Evolutionary conservation across 2,888 invertebrate genomes (phyloP).

Genomic region (Lithosia quadra): DNA sequence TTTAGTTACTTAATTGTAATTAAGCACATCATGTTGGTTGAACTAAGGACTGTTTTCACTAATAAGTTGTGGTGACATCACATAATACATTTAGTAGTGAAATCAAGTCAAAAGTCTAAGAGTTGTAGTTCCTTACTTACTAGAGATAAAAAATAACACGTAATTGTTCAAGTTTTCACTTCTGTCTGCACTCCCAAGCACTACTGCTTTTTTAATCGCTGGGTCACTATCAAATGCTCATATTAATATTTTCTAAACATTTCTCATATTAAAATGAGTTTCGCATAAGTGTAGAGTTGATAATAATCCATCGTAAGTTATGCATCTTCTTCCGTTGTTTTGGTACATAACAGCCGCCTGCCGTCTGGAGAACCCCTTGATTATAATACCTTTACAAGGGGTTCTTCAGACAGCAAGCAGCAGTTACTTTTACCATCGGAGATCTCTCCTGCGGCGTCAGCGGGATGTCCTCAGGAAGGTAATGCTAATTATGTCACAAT

Average conservation of each 20-base stretch:
- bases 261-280: background rate
- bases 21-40: too few species aligned
- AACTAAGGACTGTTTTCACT: too few species aligned
- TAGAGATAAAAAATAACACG: too few species aligned
- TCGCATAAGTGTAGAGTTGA: background rate
- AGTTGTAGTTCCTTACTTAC: too few species aligned
- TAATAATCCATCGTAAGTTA: background rate
- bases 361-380: conserved; percentile 24
- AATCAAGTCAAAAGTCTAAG: too few species aligned
- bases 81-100: too few species aligned
- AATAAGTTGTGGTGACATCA: too few species aligned
- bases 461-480: background rate
- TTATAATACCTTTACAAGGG: conserved; percentile 16
- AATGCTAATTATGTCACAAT: background rate
- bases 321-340: background rate
- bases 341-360: conserved; percentile 23
- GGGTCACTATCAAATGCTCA: background rate
- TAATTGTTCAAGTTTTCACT: too few species aligned
- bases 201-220: background rate
- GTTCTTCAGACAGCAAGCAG: conserved; percentile 21
- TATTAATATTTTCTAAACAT: background rate
- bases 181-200: too few species aligned
- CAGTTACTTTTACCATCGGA: conserved; percentile 6
- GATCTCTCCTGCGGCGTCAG: conserved; percentile 4
- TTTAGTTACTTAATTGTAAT: too few species aligned